Percentiles rank a stretch among this genome's conserved stretches.
Conservation (phyloP, 2,888 invertebrate species). For the Adineta ricciae region DNA sequence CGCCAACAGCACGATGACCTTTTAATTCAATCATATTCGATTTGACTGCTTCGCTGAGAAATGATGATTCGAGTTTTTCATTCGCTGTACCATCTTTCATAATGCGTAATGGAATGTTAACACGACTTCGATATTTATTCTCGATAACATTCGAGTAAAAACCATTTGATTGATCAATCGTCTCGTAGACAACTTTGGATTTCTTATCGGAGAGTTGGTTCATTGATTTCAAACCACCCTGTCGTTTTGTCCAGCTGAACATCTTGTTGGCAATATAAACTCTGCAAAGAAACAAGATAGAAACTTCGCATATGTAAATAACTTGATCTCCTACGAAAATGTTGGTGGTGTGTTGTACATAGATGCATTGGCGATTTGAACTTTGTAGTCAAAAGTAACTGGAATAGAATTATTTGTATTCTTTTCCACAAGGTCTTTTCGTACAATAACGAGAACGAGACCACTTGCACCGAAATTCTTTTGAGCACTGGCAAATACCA, state of each 20-base stretch:
- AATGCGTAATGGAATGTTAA: conserved; percentile 83
- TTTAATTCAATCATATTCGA: conserved; percentile 74
- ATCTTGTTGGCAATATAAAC: conserved; percentile 84
- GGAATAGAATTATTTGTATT: conserved; percentile 63
- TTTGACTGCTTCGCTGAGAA: conserved; percentile 69
- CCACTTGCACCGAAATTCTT: conserved; percentile 94
- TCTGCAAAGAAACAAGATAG: not conserved
- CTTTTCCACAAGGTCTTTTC: conserved; percentile 68
- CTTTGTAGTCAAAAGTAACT: conserved; percentile 71
- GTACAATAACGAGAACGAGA: conserved; percentile 78
- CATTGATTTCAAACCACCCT: conserved; percentile 77
- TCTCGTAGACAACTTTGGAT: conserved; percentile 61
- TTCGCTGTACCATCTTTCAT: conserved; percentile 48
- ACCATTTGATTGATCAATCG: conserved; percentile 70
- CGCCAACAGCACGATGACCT: conserved; percentile 86
- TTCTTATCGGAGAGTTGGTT: conserved; percentile 51
- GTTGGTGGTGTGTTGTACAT: conserved; percentile 89
- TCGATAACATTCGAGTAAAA: conserved; percentile 58
- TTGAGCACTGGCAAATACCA: conserved; percentile 89
- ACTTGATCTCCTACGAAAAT: conserved; percentile 56
- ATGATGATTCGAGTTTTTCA: conserved; percentile 71
- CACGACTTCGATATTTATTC: conserved; percentile 64
- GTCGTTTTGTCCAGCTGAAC: conserved; percentile 75
- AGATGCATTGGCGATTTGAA: conserved; percentile 73
- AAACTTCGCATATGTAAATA: too few relatives aligned